A percentile compares a stretch with the other conserved stretches of the same genome.
These are phyloP conservation scores for Strigops habroptila DNA, from an alignment of 2,113 vertebrate genomes.

Conservation along the genomic window DNA sequence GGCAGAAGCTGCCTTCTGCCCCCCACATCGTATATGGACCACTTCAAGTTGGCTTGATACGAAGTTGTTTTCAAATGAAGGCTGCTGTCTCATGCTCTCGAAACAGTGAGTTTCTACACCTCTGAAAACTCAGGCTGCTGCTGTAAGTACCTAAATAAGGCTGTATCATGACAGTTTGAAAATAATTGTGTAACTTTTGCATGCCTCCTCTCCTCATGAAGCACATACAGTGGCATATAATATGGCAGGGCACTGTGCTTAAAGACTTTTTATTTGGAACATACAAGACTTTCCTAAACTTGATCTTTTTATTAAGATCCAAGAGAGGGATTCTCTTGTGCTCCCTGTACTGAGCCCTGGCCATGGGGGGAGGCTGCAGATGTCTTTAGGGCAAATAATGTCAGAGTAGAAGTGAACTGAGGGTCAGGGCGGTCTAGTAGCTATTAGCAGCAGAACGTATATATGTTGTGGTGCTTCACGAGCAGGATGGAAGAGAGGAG, in stretches of 20 bases:
- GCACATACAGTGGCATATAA: not conserved
- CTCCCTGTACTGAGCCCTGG: not conserved
- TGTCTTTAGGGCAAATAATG: not conserved
- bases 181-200: not conserved
- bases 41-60: not conserved
- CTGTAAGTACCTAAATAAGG: not conserved
- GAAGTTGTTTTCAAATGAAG: not conserved
- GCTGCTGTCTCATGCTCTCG: not conserved
- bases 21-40: not conserved
- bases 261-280: not conserved
- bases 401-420: not conserved
- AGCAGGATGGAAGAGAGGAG: not conserved
- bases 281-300: not conserved
- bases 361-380: not conserved
- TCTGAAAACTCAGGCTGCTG: conserved; percentile 3
- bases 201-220: not conserved
- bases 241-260: not conserved
- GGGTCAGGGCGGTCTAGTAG: not conserved
- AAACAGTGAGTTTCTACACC: not conserved
- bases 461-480: not conserved
- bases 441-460: not conserved
- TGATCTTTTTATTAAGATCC: not conserved
- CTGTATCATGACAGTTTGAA: not conserved
- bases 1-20: not conserved
- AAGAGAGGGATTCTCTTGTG: not conserved